Conservation (phyloP, 2,888 invertebrate genomes). For the Drosophila lutescens region DNA sequence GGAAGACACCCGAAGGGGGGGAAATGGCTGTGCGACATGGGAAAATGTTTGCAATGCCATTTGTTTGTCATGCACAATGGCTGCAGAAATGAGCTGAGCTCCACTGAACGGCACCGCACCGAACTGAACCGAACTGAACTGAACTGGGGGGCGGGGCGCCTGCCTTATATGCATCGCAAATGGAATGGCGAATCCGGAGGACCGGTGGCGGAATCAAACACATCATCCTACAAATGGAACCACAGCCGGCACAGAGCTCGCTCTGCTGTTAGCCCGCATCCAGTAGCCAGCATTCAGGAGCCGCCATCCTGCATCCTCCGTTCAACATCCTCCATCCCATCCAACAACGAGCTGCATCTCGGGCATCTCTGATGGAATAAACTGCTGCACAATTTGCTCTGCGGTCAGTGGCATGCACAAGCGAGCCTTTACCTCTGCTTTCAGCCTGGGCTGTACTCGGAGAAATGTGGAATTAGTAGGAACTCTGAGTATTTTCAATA, state of each 20-base stretch:
- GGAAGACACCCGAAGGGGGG: neutral
- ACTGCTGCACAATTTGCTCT: conserved; percentile 57
- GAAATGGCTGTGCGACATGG: conserved; percentile 7
- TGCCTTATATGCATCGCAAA: conserved; percentile 40
- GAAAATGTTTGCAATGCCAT: conserved; percentile 48
- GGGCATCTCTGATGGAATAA: conserved; percentile 55
- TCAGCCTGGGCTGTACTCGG: neutral
- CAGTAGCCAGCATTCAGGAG: conserved; percentile 3
- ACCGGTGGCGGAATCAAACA: conserved; percentile 24
- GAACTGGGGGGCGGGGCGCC: conserved; percentile 7
- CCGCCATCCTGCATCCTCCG: conserved; percentile 7
- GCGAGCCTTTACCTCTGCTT: conserved; percentile 10
- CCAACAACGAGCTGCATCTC: conserved; percentile 30
- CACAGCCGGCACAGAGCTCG: conserved; percentile 20
- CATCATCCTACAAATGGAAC: conserved; percentile 48
- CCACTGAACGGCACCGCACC: conserved; percentile 8
- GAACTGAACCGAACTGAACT: neutral
- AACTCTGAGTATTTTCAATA: neutral
- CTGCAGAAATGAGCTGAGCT: conserved; percentile 41
- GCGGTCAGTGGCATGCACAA: conserved; percentile 44
- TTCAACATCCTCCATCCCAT: neutral
- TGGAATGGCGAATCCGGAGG: conserved; percentile 25
- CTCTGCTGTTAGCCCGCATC: conserved; percentile 27
- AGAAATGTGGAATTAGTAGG: neutral
- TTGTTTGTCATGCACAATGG: conserved; percentile 62